Evolutionary conservation across 2,888 invertebrate species (phyloP).

Genomic region (Agriopis marginaria): DNA sequence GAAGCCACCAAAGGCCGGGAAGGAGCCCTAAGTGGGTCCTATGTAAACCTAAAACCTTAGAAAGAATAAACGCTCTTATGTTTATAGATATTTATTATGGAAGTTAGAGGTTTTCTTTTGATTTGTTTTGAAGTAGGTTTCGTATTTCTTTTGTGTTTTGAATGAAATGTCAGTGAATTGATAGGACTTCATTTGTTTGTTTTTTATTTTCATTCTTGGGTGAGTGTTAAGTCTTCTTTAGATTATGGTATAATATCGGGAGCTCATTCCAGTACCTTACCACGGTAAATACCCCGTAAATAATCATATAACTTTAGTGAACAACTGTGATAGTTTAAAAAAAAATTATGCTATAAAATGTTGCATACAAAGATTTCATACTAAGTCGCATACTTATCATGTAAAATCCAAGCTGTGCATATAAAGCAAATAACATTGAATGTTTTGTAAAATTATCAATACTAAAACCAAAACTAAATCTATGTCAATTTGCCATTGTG

Average conservation of each 20-base stretch:
- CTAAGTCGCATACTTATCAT: no score
- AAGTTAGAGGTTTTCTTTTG: slow-evolving; percentile 27
- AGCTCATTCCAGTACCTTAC: no score
- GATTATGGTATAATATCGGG: not conserved
- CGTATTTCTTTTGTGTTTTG: slow-evolving; percentile 22
- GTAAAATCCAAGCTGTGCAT: no score
- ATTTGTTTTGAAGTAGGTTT: slow-evolving; percentile 29
- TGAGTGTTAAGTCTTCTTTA: not conserved
- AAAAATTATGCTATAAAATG: no score
- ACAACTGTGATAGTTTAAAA: no score
- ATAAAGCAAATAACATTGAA: no score
- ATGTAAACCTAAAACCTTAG: slow-evolving; percentile 33
- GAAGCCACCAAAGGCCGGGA: slow-evolving; percentile 21
- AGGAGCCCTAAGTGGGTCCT: slow-evolving; percentile 35
- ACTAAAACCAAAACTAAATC: no score
- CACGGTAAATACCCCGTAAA: no score
- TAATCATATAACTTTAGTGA: no score
- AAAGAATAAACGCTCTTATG: slow-evolving; percentile 20
- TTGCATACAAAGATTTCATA: no score
- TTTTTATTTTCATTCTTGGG: not conserved
- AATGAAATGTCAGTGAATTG: slow-evolving; percentile 15
- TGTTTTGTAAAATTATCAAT: no score
- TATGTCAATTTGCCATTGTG: no score
- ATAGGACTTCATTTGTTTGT: slow-evolving; percentile 8
- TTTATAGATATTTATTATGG: slow-evolving; percentile 20